Evolutionary conservation across 2,113 vertebrate species (phyloP).

Genomic region (Epinephelus moara): DNA sequence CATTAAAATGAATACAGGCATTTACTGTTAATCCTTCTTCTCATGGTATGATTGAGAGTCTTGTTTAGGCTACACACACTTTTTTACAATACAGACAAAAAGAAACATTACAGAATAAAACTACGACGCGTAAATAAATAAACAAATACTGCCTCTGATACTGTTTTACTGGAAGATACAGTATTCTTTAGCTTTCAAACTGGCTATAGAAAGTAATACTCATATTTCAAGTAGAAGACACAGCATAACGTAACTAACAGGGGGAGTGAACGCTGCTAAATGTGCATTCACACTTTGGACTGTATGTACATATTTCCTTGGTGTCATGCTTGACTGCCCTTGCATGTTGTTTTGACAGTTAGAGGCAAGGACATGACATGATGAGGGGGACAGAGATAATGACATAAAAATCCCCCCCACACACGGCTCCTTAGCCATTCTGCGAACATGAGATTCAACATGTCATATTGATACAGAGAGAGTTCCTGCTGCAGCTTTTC

Average conservation of each 20-base stretch:
- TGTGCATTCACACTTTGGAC: constrained; percentile 22
- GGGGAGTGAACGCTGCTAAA: constrained; percentile 14
- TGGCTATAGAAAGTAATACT: constrained; percentile 34
- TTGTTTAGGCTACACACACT: not conserved
- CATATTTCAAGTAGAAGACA: constrained; percentile 59
- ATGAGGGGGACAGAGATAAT: constrained; percentile 25
- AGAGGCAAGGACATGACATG: constrained; percentile 39
- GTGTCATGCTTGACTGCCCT: constrained; percentile 68
- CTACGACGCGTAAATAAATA: not conserved
- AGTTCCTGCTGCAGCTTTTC: not conserved
- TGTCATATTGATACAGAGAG: not conserved
- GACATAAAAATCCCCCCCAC: constrained; percentile 51
- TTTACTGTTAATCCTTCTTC: not conserved
- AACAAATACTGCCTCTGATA: not conserved
- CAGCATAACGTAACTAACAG: constrained; percentile 52
- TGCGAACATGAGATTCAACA: constrained; percentile 4
- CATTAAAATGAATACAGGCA: not conserved
- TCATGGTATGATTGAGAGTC: not conserved
- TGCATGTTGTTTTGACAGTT: constrained; percentile 81
- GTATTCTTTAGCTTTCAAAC: not conserved
- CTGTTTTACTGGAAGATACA: constrained; percentile 25
- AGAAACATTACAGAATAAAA: not conserved
- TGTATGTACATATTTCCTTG: constrained; percentile 52
- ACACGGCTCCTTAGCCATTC: constrained; percentile 23
- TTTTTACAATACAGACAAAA: not conserved